Percentiles rank a stretch among this genome's conserved stretches.
These are phyloP conservation scores for Iselma pallidipennis DNA, from an alignment of 2,888 invertebrate genomes.

Conservation along the genomic window DNA sequence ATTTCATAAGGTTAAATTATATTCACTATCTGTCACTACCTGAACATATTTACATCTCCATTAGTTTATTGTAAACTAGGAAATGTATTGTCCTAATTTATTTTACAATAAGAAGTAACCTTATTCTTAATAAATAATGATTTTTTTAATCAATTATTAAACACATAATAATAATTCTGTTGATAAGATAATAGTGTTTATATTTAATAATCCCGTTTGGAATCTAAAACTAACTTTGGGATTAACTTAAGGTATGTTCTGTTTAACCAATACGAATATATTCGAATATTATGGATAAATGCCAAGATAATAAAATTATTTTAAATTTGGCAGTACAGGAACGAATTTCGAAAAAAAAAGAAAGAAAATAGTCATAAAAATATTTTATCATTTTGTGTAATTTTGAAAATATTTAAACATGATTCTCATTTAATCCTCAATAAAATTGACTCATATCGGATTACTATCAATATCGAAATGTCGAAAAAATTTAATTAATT, in stretches of 20 bases:
- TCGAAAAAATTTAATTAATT: not conserved
- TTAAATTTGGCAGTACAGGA: not conserved
- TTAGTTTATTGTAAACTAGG: too few relatives aligned
- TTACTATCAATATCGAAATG: not conserved
- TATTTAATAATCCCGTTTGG: not conserved
- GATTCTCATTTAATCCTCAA: not conserved
- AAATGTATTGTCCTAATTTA: too few relatives aligned
- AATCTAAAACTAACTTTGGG: not conserved
- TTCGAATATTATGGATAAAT: conserved; percentile 9
- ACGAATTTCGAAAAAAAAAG: too few relatives aligned
- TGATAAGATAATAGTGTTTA: not conserved
- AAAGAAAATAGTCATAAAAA: not conserved
- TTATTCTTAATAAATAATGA: too few relatives aligned
- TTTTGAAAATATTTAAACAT: not conserved
- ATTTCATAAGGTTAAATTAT: too few relatives aligned
- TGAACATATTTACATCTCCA: too few relatives aligned
- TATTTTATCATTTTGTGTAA: conserved; percentile 1
- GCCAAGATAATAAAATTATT: conserved; percentile 12
- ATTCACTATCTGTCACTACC: too few relatives aligned
- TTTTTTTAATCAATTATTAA: too few relatives aligned
- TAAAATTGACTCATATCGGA: not conserved
- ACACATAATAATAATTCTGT: not conserved
- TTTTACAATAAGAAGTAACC: too few relatives aligned
- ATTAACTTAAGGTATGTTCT: not conserved
- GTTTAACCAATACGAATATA: not conserved